These are phyloP conservation scores for Mythimna albipuncta DNA, from an alignment of 2,888 invertebrate species.

Conservation along the genomic window DNA sequence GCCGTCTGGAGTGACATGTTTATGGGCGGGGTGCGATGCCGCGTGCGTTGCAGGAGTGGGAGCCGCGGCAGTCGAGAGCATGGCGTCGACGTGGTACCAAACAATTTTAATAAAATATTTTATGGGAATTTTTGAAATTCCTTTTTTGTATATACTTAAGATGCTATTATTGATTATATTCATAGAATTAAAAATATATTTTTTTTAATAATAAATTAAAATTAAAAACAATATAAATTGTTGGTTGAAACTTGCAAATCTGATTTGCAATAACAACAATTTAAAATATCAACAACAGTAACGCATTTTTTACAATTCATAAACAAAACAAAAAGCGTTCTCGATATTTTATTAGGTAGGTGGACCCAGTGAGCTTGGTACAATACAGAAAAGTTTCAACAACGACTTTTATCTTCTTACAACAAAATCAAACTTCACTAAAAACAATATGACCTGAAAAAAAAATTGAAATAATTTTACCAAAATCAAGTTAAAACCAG, in stretches of 20 bases:
- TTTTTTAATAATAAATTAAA: neutral
- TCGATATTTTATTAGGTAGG: neutral
- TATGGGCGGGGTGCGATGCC: slow-evolving; percentile 89
- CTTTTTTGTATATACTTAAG: neutral
- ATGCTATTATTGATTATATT: neutral
- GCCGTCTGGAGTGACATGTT: slow-evolving; percentile 89
- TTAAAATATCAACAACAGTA: neutral
- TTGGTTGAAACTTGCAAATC: neutral
- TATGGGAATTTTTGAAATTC: neutral
- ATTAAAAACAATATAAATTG: neutral
- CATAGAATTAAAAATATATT: neutral
- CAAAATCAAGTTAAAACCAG: slow-evolving; percentile 35
- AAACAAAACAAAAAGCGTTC: too few species aligned
- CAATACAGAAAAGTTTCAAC: neutral
- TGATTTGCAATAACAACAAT: neutral
- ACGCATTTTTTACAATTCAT: neutral
- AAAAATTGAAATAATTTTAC: neutral
- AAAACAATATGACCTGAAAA: neutral
- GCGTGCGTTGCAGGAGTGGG: slow-evolving; percentile 80
- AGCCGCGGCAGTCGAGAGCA: slow-evolving; percentile 86
- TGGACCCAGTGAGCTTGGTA: neutral
- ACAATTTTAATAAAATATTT: slow-evolving; percentile 44
- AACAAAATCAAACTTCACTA: neutral
- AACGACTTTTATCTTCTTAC: neutral
- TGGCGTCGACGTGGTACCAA: slow-evolving; percentile 79